These are phyloP conservation scores for Carterocephalus palaemon DNA, from an alignment of 2,888 invertebrate species.

Conservation along the genomic window DNA sequence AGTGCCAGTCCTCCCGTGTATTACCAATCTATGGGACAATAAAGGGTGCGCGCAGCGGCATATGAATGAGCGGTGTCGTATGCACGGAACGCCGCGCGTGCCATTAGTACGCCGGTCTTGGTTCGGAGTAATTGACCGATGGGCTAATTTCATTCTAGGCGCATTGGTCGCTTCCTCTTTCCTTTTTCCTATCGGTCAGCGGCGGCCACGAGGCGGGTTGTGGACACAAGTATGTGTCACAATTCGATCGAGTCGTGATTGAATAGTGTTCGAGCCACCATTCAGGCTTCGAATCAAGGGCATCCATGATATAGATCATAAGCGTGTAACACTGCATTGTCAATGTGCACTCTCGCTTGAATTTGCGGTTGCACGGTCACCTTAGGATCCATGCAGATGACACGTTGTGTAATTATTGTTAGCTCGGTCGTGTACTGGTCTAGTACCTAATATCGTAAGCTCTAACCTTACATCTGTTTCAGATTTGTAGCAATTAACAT, in stretches of 20 bases:
- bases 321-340: conserved; percentile 5
- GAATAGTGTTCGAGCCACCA: conserved; percentile 23
- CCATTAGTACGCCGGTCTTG: conserved; percentile 70
- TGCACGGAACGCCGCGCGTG: conserved; percentile 65
- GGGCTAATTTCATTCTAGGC: conserved; percentile 75
- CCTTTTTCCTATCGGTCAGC: conserved; percentile 78
- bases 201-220: conserved; percentile 54
- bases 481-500: conserved; percentile 8
- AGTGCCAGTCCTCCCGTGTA: conserved; percentile 77
- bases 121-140: conserved; percentile 76
- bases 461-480: conserved; percentile 20
- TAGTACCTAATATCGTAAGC: conserved; percentile 18
- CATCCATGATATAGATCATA: conserved; percentile 5
- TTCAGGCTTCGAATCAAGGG: conserved; percentile 3
- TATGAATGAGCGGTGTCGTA: conserved; percentile 72
- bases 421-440: conserved; percentile 21
- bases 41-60: conserved; percentile 67
- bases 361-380: conserved; percentile 14
- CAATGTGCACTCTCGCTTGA: conserved; percentile 10
- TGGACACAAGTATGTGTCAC: conserved; percentile 40
- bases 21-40: conserved; percentile 78
- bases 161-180: conserved; percentile 76
- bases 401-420: conserved; percentile 19
- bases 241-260: conserved; percentile 23
- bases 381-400: conserved; percentile 17